These are phyloP conservation scores for Arenaria interpres DNA, from an alignment of 2,113 vertebrate genomes.

Conservation along the genomic window DNA sequence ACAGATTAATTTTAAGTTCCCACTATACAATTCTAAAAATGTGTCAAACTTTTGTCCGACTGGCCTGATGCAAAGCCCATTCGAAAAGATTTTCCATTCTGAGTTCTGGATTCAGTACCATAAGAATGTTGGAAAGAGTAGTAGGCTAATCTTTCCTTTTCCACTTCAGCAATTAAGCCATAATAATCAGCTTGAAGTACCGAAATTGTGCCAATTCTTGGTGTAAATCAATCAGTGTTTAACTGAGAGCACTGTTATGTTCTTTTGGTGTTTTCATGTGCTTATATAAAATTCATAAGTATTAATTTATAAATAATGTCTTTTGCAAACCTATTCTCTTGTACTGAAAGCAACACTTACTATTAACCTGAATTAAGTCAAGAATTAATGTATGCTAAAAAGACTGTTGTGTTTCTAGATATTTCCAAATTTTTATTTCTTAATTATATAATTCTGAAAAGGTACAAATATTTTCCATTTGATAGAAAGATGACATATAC, in stretches of 20 bases:
- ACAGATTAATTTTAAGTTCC: neutral
- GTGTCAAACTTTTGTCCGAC: neutral
- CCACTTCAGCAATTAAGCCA: neutral
- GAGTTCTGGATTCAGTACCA: neutral
- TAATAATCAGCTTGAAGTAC: neutral
- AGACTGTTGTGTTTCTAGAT: neutral
- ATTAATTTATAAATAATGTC: neutral
- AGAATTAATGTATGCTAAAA: neutral
- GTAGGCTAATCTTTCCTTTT: slow-evolving; percentile 15
- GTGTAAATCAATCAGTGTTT: neutral
- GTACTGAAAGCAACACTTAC: neutral
- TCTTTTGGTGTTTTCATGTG: neutral
- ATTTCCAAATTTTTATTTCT: neutral
- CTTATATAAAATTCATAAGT: neutral
- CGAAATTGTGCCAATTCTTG: neutral
- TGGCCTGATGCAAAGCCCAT: neutral
- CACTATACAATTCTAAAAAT: neutral
- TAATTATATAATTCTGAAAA: slow-evolving; percentile 34
- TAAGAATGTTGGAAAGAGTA: neutral
- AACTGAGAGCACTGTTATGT: neutral
- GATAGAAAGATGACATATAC: neutral
- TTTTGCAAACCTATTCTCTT: neutral
- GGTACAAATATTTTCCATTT: neutral
- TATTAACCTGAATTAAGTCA: neutral
- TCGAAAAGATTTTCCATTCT: neutral